Evolutionary conservation across 2,113 vertebrate species (phyloP).

Genomic region (Sinocyclocheilus anshuiensis): DNA sequence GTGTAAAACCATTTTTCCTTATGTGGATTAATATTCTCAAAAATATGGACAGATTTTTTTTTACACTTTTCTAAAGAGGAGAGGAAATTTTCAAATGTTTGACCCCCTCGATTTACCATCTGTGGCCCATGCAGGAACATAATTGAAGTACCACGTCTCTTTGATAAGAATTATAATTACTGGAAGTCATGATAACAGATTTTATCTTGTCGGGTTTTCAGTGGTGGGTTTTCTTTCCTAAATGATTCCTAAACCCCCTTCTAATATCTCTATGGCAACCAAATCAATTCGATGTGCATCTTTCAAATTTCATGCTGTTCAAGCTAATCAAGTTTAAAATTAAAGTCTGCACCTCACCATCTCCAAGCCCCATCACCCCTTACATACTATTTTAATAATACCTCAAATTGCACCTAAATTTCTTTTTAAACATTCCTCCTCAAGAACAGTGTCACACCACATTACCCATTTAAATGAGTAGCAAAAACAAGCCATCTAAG

Average conservation of each 20-base stretch:
- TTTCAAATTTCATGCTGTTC: background rate
- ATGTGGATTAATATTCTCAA: background rate
- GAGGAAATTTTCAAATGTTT: background rate
- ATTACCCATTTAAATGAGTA: background rate
- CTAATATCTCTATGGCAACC: constrained; percentile 44
- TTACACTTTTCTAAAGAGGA: background rate
- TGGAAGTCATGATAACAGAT: background rate
- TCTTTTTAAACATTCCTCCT: background rate
- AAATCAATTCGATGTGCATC: constrained; percentile 47
- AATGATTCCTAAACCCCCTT: constrained; percentile 28
- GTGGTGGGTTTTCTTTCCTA: background rate
- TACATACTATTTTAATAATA: background rate
- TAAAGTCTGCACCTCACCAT: background rate
- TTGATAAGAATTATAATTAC: background rate
- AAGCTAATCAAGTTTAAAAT: background rate
- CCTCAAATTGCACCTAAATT: background rate
- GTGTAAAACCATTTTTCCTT: background rate
- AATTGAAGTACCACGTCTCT: background rate
- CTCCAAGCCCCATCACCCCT: background rate
- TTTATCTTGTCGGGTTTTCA: background rate
- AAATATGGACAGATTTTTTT: background rate
- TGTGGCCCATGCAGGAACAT: background rate
- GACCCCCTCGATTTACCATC: background rate
- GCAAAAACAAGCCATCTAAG: background rate
- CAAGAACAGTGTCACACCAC: background rate